phyloP scores from a whole-genome alignment of 2,888 invertebrate genomes.

The Andrena trimmerana region DNA sequence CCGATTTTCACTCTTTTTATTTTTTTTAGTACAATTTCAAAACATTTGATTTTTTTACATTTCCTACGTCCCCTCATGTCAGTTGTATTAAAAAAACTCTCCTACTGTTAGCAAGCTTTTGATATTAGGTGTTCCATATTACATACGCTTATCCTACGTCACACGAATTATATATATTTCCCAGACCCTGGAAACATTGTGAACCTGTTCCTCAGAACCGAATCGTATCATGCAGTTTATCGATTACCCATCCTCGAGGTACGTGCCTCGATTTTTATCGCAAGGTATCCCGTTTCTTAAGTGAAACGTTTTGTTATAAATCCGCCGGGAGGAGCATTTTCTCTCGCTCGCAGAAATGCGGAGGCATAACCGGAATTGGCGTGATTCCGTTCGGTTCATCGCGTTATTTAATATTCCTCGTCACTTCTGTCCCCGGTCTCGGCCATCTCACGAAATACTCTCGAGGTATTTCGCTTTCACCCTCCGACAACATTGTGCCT shows the following conservation, averaged over 20 bases:
- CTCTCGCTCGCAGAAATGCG: background rate
- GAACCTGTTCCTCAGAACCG: conserved; percentile 15
- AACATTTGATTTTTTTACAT: too few relatives aligned
- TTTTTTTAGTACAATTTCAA: too few relatives aligned
- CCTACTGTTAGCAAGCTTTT: too few relatives aligned
- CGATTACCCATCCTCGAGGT: conserved; percentile 33
- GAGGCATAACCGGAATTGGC: conserved; percentile 1
- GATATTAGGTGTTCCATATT: too few relatives aligned
- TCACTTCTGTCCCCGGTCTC: background rate
- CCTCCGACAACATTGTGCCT: background rate
- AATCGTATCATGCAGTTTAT: conserved; percentile 43
- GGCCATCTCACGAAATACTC: background rate
- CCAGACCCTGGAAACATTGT: background rate
- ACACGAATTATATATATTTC: conserved; percentile 2
- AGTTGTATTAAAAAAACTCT: too few relatives aligned
- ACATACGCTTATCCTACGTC: background rate
- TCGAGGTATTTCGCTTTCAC: background rate
- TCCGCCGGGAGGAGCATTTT: conserved; percentile 2
- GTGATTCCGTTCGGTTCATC: conserved; percentile 27
- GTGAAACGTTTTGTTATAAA: conserved; percentile 30
- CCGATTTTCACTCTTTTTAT: too few relatives aligned
- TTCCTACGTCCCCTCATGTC: too few relatives aligned
- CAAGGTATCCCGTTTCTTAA: conserved; percentile 30
- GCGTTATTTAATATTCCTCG: conserved; percentile 41
- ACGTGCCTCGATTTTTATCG: conserved; percentile 51